phyloP scores from a whole-genome alignment of 2,888 invertebrate genomes.

The Eupithecia exiguata region DNA sequence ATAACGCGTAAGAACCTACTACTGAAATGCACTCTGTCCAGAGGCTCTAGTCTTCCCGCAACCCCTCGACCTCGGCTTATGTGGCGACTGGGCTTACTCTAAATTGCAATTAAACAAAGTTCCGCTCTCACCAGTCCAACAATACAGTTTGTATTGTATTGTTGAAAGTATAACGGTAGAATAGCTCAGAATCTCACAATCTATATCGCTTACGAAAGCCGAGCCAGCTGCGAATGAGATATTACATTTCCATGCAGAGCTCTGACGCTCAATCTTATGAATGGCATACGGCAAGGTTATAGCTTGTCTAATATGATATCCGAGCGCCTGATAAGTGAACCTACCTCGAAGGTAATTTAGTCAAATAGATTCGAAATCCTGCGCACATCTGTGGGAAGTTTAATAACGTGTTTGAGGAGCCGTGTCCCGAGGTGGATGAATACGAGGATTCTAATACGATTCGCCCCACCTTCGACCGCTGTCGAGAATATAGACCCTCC shows the following conservation, averaged over 20 bases:
- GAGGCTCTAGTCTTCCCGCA: constrained; percentile 58
- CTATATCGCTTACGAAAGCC: constrained; percentile 48
- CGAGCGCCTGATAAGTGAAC: constrained; percentile 36
- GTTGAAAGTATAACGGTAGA: constrained; percentile 26
- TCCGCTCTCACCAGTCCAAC: constrained; percentile 51
- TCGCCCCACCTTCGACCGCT: constrained; percentile 67
- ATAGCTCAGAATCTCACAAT: constrained; percentile 41
- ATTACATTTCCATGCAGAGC: constrained; percentile 58
- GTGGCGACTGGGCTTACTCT: constrained; percentile 71
- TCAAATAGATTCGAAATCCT: constrained; percentile 63
- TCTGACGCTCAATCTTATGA: constrained; percentile 52
- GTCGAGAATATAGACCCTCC: constrained; percentile 69
- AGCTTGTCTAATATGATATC: constrained; percentile 29
- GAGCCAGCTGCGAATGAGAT: constrained; percentile 58
- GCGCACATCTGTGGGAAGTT: constrained; percentile 65
- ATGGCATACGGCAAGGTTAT: constrained; percentile 37
- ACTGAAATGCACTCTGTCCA: constrained; percentile 55
- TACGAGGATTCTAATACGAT: constrained; percentile 68
- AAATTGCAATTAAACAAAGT: constrained; percentile 75
- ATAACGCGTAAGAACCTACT: neutral
- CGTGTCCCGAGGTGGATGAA: constrained; percentile 70
- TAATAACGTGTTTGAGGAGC: constrained; percentile 77
- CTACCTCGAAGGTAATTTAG: constrained; percentile 57
- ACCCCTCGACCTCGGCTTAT: constrained; percentile 71
- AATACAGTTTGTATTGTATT: constrained; percentile 43